These are phyloP conservation scores for Chaunax sp. DNA, from an alignment of 2,797 vertebrate species.

Conservation along the genomic window DNA sequence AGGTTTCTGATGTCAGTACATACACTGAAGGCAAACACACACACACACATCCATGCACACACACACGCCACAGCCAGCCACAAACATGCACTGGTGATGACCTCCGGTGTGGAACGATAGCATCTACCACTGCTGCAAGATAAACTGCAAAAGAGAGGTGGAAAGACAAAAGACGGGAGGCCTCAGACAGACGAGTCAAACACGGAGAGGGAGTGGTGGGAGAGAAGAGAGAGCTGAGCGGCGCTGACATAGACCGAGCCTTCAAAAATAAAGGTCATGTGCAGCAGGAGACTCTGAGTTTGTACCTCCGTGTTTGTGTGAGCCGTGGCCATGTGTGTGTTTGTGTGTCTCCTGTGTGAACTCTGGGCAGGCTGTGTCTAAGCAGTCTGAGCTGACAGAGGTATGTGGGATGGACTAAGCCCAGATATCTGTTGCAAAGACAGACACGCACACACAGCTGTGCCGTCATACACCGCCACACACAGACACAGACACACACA, in stretches of 20 bases:
- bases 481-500: slow-evolving; percentile 24
- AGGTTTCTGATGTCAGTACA: slow-evolving; percentile 63
- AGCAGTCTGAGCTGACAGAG: slow-evolving; percentile 67
- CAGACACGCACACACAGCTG: slow-evolving; percentile 55
- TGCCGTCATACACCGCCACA: slow-evolving; percentile 39
- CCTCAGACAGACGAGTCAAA: slow-evolving; percentile 18
- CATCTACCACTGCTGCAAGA: slow-evolving; percentile 59
- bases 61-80: slow-evolving; percentile 13
- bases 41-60: slow-evolving; percentile 3
- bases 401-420: slow-evolving; percentile 72
- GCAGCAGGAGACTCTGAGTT: slow-evolving; percentile 40
- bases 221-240: slow-evolving; percentile 27
- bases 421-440: slow-evolving; percentile 71
- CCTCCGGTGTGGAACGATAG: slow-evolving; percentile 60
- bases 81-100: slow-evolving; percentile 69
- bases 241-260: slow-evolving; percentile 21
- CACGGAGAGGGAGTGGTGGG: slow-evolving; percentile 19
- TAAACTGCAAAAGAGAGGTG: slow-evolving; percentile 28
- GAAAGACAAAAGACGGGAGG: slow-evolving; percentile 32
- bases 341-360: slow-evolving; percentile 65
- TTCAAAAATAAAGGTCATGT: slow-evolving; percentile 54
- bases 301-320: slow-evolving; percentile 24
- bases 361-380: slow-evolving; percentile 62
- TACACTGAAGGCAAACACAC: slow-evolving; percentile 21
- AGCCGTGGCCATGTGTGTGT: slow-evolving; percentile 12